A percentile compares a stretch with the other conserved stretches of the same genome.
Evolutionary conservation across 2,888 invertebrate genomes (phyloP).

Genomic region (Himalopsyche japonica): DNA sequence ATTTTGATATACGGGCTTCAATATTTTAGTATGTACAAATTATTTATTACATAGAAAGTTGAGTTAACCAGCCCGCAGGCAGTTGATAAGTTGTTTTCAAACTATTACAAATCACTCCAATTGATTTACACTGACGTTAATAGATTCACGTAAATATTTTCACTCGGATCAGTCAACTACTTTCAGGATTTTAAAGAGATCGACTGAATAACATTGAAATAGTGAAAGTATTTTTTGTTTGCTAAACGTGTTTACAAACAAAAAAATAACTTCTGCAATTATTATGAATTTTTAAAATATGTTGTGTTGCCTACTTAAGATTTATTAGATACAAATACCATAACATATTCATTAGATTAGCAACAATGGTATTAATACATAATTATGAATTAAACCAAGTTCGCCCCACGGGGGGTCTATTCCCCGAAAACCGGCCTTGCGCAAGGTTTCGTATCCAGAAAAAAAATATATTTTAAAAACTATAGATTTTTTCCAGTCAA

Average conservation of each 20-base stretch:
- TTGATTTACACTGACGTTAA: neutral
- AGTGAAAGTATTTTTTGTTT: neutral
- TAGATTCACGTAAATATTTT: neutral
- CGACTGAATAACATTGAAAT: neutral
- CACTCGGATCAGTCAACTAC: neutral
- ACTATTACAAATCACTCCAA: slow-evolving; percentile 4
- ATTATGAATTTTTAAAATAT: too few relatives aligned
- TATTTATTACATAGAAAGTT: slow-evolving; percentile 19
- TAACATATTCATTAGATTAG: too few relatives aligned
- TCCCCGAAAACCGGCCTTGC: too few relatives aligned
- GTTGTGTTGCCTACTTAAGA: too few relatives aligned
- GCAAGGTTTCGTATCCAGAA: too few relatives aligned
- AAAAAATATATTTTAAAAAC: too few relatives aligned
- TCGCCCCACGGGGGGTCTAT: too few relatives aligned
- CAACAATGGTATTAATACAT: too few relatives aligned
- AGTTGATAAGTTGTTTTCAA: slow-evolving; percentile 6
- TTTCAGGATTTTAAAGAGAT: neutral
- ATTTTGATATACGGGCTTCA: neutral
- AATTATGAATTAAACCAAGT: too few relatives aligned
- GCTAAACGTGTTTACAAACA: neutral
- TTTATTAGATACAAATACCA: too few relatives aligned
- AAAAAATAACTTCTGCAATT: neutral
- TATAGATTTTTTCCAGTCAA: too few relatives aligned
- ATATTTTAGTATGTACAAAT: neutral
- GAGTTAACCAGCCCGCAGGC: slow-evolving; percentile 15